These are phyloP conservation scores for Danio choprae DNA, from an alignment of 2,797 vertebrate genomes.

Conservation along the genomic window DNA sequence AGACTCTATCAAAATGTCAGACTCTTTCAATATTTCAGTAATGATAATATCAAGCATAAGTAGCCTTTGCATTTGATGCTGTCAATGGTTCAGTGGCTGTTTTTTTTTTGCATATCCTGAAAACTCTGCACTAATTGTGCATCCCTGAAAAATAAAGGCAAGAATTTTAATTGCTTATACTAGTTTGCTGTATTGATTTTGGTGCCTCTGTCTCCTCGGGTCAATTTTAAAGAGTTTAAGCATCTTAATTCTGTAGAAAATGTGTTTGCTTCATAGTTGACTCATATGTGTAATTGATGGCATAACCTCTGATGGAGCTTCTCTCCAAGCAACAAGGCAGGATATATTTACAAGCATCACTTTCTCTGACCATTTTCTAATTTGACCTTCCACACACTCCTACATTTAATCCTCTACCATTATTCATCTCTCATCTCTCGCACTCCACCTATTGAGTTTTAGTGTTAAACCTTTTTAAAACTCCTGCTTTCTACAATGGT, in stretches of 20 bases:
- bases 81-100: background rate
- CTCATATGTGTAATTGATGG: conserved; percentile 25
- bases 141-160: background rate
- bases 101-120: conserved; percentile 6
- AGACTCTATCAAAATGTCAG: too few relatives aligned
- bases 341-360: background rate
- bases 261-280: conserved; percentile 19
- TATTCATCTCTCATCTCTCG: background rate
- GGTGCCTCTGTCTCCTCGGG: conserved; percentile 14
- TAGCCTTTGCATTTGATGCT: background rate
- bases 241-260: conserved; percentile 37
- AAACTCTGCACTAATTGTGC: background rate
- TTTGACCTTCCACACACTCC: conserved; percentile 29
- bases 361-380: background rate
- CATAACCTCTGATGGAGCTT: conserved; percentile 11
- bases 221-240: conserved; percentile 40
- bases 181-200: conserved; percentile 48
- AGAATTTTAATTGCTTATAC: conserved; percentile 45
- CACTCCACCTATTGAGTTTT: background rate
- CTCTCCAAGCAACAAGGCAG: conserved; percentile 16
- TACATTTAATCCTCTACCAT: background rate
- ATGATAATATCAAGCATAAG: background rate
- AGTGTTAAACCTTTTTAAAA: too few relatives aligned
- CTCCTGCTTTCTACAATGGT: too few relatives aligned
- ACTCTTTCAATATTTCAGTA: too few relatives aligned